Evolutionary conservation across 64 coral and sea anemone genomes (phyloP).

Genomic region (Montipora sp.): DNA sequence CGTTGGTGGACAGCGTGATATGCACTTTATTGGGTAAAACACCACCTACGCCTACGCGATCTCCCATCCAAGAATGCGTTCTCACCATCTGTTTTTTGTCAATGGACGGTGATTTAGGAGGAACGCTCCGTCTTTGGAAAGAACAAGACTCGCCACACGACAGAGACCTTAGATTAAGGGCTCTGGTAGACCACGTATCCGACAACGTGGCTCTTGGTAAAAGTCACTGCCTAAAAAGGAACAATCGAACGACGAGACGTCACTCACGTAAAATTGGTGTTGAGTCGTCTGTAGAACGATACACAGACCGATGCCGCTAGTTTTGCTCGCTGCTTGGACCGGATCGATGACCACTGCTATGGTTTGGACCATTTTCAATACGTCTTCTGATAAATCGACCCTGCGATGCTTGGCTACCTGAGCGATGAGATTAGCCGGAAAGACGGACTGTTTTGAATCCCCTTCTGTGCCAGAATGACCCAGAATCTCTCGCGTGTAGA

Average conservation of each 20-base stretch:
- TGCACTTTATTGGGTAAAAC: neutral
- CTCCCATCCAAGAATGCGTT: neutral
- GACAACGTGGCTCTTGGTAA: neutral
- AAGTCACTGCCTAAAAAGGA: neutral
- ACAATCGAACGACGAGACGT: neutral
- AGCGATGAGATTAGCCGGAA: neutral
- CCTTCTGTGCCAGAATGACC: neutral
- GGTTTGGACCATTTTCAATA: neutral
- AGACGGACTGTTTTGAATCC: neutral
- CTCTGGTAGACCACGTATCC: neutral
- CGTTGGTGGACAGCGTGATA: neutral
- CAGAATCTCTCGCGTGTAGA: neutral
- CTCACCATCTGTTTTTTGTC: neutral
- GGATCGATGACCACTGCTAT: neutral
- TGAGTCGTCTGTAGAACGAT: neutral
- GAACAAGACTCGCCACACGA: neutral
- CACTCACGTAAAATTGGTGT: neutral
- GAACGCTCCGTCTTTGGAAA: neutral
- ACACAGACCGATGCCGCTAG: neutral
- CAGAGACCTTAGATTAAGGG: neutral
- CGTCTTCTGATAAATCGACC: neutral
- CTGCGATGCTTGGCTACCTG: neutral
- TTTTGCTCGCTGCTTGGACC: neutral
- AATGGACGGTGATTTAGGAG: neutral
- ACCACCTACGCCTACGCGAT: neutral